Evolutionary conservation across 2,888 invertebrate species (phyloP).

Genomic region (Priocnemis perturbator): DNA sequence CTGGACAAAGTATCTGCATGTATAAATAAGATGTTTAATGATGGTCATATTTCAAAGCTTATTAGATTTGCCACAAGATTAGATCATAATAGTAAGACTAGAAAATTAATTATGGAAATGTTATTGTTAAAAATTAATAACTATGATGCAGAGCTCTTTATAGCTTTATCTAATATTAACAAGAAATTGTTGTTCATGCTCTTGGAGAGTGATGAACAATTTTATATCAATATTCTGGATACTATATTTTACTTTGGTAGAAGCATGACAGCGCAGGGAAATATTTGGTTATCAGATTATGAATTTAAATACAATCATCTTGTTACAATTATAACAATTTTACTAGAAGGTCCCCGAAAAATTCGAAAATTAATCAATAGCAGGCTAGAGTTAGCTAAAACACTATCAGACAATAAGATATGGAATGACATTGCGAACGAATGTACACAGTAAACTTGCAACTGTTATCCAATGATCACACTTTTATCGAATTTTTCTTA

Average conservation of each 20-base stretch:
- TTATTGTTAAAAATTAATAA: conserved; percentile 51
- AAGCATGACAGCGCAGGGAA: conserved; percentile 72
- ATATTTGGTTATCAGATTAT: conserved; percentile 71
- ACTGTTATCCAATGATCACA: conserved; percentile 25
- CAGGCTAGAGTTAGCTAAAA: conserved; percentile 75
- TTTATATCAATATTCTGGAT: conserved; percentile 74
- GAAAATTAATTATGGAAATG: conserved; percentile 55
- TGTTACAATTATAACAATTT: conserved; percentile 72
- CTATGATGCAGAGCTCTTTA: conserved; percentile 58
- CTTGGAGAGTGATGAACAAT: conserved; percentile 67
- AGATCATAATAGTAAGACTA: conserved; percentile 45
- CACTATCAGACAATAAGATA: conserved; percentile 59
- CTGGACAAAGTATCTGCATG: conserved; percentile 57
- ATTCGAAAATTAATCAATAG: conserved; percentile 75
- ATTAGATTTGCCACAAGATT: conserved; percentile 63
- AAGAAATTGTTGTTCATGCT: conserved; percentile 64
- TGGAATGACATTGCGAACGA: conserved; percentile 66
- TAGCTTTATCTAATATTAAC: conserved; percentile 67
- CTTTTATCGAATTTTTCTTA: conserved; percentile 4
- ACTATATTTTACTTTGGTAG: conserved; percentile 75
- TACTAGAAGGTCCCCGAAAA: conserved; percentile 72
- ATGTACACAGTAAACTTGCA: conserved; percentile 54
- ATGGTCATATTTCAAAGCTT: conserved; percentile 66
- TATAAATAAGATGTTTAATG: conserved; percentile 67
- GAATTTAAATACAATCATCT: conserved; percentile 78